phyloP scores from a whole-genome alignment of 1,140 invertebrate species.

The Palaemon carinicauda region DNA sequence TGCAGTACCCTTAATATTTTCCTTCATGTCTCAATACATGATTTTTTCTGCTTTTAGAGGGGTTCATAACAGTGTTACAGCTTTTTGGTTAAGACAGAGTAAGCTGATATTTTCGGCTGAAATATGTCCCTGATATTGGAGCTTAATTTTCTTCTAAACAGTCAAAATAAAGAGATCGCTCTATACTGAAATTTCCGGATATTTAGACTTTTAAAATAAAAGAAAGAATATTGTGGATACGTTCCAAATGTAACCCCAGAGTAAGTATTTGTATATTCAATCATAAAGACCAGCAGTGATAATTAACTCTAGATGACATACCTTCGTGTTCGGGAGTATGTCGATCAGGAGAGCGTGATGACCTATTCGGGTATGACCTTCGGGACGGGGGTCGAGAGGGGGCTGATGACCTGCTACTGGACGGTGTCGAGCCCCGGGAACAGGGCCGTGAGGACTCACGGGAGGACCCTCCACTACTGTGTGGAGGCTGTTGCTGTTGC shows the following conservation, averaged over 20 bases:
- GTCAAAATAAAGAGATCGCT: too few relatives aligned
- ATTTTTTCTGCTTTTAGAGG: too few relatives aligned
- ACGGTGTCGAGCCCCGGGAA: slow-evolving; percentile 16
- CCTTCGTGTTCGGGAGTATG: slow-evolving; percentile 11
- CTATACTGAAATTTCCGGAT: background rate
- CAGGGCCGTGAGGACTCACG: background rate
- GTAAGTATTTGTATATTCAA: too few relatives aligned
- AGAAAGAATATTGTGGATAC: background rate
- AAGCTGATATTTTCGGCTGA: too few relatives aligned
- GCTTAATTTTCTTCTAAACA: too few relatives aligned
- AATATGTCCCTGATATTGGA: too few relatives aligned
- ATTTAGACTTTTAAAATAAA: background rate
- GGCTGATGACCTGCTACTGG: slow-evolving; percentile 4
- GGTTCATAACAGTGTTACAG: too few relatives aligned
- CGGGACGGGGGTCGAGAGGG: background rate
- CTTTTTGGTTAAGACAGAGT: too few relatives aligned
- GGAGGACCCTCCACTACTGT: background rate
- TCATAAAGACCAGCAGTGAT: too few relatives aligned
- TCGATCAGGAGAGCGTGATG: slow-evolving; percentile 8
- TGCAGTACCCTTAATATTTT: too few relatives aligned
- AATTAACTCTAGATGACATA: background rate
- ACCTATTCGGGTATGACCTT: background rate
- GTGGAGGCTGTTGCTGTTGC: background rate
- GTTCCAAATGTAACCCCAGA: too few relatives aligned
- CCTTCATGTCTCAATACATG: too few relatives aligned